Conservation (phyloP, 1,140 invertebrate genomes). For the Drosophila asahinai region DNA sequence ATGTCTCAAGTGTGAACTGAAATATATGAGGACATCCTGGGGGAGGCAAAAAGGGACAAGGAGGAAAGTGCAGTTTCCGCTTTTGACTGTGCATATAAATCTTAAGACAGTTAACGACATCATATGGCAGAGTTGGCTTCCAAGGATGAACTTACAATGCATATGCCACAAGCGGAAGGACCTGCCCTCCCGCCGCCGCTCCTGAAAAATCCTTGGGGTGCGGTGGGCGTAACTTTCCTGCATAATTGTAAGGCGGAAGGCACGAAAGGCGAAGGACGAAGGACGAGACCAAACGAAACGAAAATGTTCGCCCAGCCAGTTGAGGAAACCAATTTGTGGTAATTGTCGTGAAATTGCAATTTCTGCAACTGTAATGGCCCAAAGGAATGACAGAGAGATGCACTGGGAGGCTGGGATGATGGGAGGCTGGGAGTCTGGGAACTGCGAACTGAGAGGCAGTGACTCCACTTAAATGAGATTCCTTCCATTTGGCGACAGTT, state of each 20-base stretch:
- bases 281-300: conserved; percentile 40
- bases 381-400: conserved; percentile 43
- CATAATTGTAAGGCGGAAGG: conserved; percentile 65
- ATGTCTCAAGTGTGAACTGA: conserved; percentile 81
- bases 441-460: conserved; percentile 3
- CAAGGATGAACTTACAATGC: conserved; percentile 69
- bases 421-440: background rate
- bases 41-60: background rate
- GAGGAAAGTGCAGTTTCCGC: conserved; percentile 78
- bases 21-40: conserved; percentile 56
- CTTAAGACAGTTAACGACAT: conserved; percentile 83
- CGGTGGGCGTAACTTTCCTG: conserved; percentile 55
- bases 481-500: conserved; percentile 24
- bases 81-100: conserved; percentile 79
- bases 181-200: conserved; percentile 17
- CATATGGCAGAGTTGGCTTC: conserved; percentile 60
- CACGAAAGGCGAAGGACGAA: conserved; percentile 29
- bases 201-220: conserved; percentile 58
- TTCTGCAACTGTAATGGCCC: conserved; percentile 79
- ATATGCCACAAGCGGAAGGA: conserved; percentile 45
- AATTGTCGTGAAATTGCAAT: conserved; percentile 83
- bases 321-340: conserved; percentile 83
- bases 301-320: conserved; percentile 68
- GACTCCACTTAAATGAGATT: conserved; percentile 51
- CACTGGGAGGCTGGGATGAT: conserved; percentile 12